Evolutionary conservation across 2,113 vertebrate species (phyloP), one percentile per base, ranked within the genome.

Genomic region (Siphamia tubifer): DNA sequence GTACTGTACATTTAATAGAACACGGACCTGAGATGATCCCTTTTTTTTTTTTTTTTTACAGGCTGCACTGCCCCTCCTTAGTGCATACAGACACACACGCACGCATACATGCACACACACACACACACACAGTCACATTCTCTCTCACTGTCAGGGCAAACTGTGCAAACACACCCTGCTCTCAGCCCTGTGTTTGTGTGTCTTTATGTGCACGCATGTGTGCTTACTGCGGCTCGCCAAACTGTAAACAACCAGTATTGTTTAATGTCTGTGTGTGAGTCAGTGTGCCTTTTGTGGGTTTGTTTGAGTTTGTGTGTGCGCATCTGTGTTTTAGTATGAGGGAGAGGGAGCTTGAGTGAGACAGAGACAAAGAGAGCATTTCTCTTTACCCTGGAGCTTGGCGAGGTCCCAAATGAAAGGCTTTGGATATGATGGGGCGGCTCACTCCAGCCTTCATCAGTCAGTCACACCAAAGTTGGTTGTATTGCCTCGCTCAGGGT

Each of bases 231-330:
- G 63, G 83, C 80, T 85, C 42, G 77, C 89, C 87, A 90, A 92
- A 91, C 91, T 92, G 91, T 93, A 92, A 93, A 93, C 91, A 92
- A 89, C 87, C 88, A 80, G 87, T 90, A 92, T 92, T 93, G 91
- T 92, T 85, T 91, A 78, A 87, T 90, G 88, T 80, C 84, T 83
- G 72, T n/a, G 89, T 89, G 91, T 87, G 90, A 89, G 73, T 90
- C 80, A 87, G 80, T 87, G 85, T 91, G 85, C 81, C 86, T 89
- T 88, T 89, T 90, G 87, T 89, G 84, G 89, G 89, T 90, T 87
- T 87, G 87, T 91, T 87, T 89, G 89, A 82, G 81, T 86, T 81
- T 88, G 89, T 90, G 87, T 90, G 89, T 84, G 83, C 70, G 78
- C 88, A 85, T 87, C 86, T 90, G 88, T 87, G 88, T 87, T 91